Base-by-base conservation (phyloP, 2,797 vertebrate genomes). In the Lepus oiostolus region DNA sequence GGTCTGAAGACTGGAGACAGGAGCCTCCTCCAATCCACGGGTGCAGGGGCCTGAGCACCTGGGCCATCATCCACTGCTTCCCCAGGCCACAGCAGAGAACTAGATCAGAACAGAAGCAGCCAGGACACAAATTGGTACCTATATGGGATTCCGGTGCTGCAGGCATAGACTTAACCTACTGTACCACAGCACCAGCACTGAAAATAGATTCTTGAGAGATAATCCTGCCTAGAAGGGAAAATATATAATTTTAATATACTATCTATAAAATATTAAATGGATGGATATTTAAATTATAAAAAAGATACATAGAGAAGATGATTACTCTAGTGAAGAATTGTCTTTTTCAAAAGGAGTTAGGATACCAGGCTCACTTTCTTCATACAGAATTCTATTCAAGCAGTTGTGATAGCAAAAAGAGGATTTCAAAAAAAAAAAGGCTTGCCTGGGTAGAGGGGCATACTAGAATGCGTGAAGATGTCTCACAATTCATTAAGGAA, bases 331-430 rank as follows among this genome's bases (percentile, higher is more conserved):
- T 42, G 22, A 50, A 60, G 11, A 1, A 10, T 2, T 86, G 50
- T 35, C 60, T 35, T 95, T 95, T 82, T 89, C 62, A 16, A 47
- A 86, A 81, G 28, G 62, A 75, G 7, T 65, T 38, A 70, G 38
- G 24, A 87, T 2, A 62, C 8, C 0, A 79, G 28, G 17, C 52
- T 85, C 2, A 22, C 1, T 32, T 67, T 65, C 75, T 77, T 42
- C 50, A 26, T 4, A 47, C 9, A 60, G n/a, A 62, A 80, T 76
- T 90, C n/a, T 85, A 77, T 47, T 50, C 52, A 67, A 80, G 28
- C 32, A 65, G 30, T 71, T 12, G 22, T 65, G 4, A 38, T 22
- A 81, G 54, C 3, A 72, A 94, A 87, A 35, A 47, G 16, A 42
- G 10, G 4, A 32, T 77, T 26, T 70, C 4, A 28, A 70, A 74